phyloP scores from a whole-genome alignment of 2,113 vertebrate species.

The Rhynchopsitta pachyrhyncha region DNA sequence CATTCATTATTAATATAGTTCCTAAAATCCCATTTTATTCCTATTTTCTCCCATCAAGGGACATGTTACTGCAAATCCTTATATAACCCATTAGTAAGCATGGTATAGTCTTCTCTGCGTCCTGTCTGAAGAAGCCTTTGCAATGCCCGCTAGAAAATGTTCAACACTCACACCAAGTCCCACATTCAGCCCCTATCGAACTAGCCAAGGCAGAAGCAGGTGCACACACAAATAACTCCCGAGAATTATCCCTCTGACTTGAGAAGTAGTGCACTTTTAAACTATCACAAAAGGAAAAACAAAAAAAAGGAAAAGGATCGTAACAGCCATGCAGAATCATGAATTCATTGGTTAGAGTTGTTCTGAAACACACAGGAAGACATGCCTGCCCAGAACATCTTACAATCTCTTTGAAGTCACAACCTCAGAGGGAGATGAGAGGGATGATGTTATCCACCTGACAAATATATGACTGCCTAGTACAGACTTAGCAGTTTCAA shows the following conservation, averaged over 20 bases:
- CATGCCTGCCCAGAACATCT: background rate
- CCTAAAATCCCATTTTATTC: constrained; percentile 46
- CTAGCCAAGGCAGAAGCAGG: background rate
- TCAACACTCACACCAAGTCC: background rate
- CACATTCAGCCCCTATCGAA: background rate
- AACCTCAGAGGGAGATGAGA: background rate
- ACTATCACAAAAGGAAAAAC: background rate
- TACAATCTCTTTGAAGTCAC: constrained; percentile 28
- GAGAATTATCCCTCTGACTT: background rate
- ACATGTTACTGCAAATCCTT: constrained; percentile 36
- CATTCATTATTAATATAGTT: constrained; percentile 6
- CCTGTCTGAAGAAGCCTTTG: background rate
- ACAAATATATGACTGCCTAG: constrained; percentile 6
- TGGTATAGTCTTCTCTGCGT: background rate
- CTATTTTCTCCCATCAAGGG: constrained; percentile 20
- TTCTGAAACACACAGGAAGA: background rate
- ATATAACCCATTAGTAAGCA: constrained; percentile 7
- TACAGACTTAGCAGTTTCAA: constrained; percentile 22
- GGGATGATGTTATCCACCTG: constrained; percentile 22
- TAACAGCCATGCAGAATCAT: background rate
- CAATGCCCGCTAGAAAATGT: background rate
- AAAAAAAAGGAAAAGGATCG: background rate
- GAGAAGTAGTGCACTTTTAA: background rate
- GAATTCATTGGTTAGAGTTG: background rate
- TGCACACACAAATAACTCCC: background rate